Percentiles rank a stretch among this genome's conserved stretches.
These are phyloP conservation scores for Acyrthosiphon pisum DNA, from an alignment of 1,140 invertebrate species.

Conservation along the genomic window DNA sequence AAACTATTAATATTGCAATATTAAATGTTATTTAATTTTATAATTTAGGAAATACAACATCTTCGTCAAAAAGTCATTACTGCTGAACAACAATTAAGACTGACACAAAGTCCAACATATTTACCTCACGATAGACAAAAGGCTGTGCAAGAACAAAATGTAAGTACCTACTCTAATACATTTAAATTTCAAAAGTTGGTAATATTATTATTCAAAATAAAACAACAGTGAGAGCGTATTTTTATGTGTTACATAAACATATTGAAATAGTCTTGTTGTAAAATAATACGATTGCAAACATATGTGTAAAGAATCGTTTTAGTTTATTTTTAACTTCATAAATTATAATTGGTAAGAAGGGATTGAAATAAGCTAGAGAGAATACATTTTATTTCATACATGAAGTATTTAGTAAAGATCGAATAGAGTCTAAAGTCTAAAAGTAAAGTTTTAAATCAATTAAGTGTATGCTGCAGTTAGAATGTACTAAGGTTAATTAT, in stretches of 20 bases:
- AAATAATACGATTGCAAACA: not conserved
- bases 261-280: not conserved
- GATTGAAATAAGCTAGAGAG: not conserved
- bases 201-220: not conserved
- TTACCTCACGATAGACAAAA: slow-evolving; percentile 82
- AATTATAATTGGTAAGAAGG: not conserved
- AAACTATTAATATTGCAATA: not conserved
- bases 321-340: not conserved
- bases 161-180: slow-evolving; percentile 72
- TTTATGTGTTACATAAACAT: not conserved
- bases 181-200: not conserved
- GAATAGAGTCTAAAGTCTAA: not conserved
- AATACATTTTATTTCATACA: not conserved
- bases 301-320: not conserved
- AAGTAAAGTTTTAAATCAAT: not conserved
- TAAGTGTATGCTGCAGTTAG: not conserved
- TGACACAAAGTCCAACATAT: slow-evolving; percentile 82
- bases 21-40: slow-evolving; percentile 54
- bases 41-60: slow-evolving; percentile 79
- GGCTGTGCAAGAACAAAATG: slow-evolving; percentile 87
- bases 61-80: slow-evolving; percentile 82
- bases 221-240: not conserved
- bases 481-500: not conserved
- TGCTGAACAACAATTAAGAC: slow-evolving; percentile 84
- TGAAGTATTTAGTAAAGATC: not conserved